Base-by-base conservation (phyloP, 2,113 vertebrate species). In the Syrrhaptes paradoxus region DNA sequence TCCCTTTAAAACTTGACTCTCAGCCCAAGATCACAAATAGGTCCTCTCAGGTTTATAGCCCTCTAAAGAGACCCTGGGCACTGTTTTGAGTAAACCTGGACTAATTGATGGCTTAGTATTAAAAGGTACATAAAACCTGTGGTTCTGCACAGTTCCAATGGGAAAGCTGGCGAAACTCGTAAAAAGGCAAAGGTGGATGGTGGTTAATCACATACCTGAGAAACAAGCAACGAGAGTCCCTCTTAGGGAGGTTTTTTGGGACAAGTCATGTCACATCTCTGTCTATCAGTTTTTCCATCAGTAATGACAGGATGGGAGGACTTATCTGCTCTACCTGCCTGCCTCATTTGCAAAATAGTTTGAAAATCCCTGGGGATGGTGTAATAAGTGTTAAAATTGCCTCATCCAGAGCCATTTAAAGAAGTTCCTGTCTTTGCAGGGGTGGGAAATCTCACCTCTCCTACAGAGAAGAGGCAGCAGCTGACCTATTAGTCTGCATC, bases 241-340 rank as follows among this genome's bases (percentile, higher is more conserved):
- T 89, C 48, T 79, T 52, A 13, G 43, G 59, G 77, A 66, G 31
- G 4, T 11, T 78, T 90, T 70, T 34, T 71, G 62, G 81, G 81
- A 94, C 94, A 89, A 91, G 84, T 90, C 49, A 17, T 41, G 73
- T 93, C 92, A 87, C 89, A 90, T 93, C 52, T 80, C 74, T 22
- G 28, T 62, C 10, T 85, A 85, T 96, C 91, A 55, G 43, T 34
- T 89, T 89, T 85, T 80, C 59, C 43, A 95, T 90, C 94, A 48
- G 67, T 77, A 89, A 94, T 52, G 78, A 95, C 84, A 87, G 87
- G 62, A 59, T 93, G 78, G 65, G 59, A 93, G 74, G 75, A 63
- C 84, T 94, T 91, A 20, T 45, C 71, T 85, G 36, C 62, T 54
- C 72, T 93, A 67, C 73, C 68, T 81, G 54, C 34, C 57, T 92